Percentiles rank a stretch among this genome's conserved stretches.
phyloP scores from a whole-genome alignment of 1,140 invertebrate genomes.

The Lordiphosa stackelbergi region DNA sequence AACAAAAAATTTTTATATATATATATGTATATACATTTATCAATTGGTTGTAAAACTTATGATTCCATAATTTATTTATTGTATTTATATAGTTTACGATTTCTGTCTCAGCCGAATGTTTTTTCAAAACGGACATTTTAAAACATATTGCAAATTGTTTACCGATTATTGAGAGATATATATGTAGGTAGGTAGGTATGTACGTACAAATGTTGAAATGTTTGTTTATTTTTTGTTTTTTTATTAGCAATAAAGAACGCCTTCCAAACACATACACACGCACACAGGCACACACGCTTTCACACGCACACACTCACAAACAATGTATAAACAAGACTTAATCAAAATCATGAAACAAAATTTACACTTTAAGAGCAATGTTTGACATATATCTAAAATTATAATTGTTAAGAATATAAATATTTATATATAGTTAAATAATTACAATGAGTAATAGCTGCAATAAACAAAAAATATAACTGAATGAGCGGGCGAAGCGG shows the following conservation, averaged over 20 bases:
- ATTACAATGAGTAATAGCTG: constrained; percentile 17
- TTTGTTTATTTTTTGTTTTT: too few relatives aligned
- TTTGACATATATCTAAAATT: constrained; percentile 37
- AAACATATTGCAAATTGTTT: constrained; percentile 42
- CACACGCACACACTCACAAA: constrained; percentile 7
- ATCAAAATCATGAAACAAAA: constrained; percentile 28
- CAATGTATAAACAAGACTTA: constrained; percentile 1
- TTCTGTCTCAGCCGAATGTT: constrained; percentile 25
- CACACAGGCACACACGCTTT: constrained; percentile 10
- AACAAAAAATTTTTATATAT: constrained; percentile 30
- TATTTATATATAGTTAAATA: constrained; percentile 18
- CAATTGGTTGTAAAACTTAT: constrained; percentile 27
- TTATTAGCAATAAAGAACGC: background rate
- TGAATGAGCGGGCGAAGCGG: too few relatives aligned
- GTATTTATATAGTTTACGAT: constrained; percentile 6
- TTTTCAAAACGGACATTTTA: constrained; percentile 37
- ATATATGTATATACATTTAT: constrained; percentile 17
- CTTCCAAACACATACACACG: constrained; percentile 8
- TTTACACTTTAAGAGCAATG: constrained; percentile 13
- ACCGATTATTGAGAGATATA: constrained; percentile 46
- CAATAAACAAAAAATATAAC: background rate
- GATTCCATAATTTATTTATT: constrained; percentile 24
- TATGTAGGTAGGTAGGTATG: constrained; percentile 10
- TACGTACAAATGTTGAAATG: too few relatives aligned
- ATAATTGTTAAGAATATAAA: constrained; percentile 41